Conservation (phyloP, 1,140 invertebrate species). For the Brachionus asplanchnoidis region DNA sequence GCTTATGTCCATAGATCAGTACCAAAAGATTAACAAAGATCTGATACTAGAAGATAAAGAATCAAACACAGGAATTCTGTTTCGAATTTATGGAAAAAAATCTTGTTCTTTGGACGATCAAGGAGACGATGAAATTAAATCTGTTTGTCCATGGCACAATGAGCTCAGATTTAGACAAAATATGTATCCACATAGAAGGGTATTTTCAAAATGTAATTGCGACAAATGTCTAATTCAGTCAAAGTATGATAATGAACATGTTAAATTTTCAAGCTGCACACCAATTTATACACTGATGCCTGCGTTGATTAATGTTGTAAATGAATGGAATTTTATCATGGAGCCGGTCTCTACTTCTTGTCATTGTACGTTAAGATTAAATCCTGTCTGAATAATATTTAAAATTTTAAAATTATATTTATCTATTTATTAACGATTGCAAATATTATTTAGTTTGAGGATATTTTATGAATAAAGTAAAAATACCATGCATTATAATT, state of each 20-base stretch:
- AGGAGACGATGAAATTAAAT: background rate
- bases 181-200: background rate
- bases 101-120: background rate
- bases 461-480: no score
- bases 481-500: no score
- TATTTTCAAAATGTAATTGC: background rate
- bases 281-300: background rate
- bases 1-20: background rate
- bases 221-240: background rate
- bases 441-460: no score
- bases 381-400: background rate
- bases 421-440: background rate
- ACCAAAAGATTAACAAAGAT: background rate
- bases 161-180: conserved; percentile 19
- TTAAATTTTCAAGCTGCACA: background rate
- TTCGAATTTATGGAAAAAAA: background rate
- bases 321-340: background rate
- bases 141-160: conserved; percentile 9
- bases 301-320: background rate
- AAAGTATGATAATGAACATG: background rate
- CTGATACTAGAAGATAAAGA: background rate
- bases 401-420: background rate
- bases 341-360: background rate
- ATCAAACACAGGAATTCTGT: background rate
- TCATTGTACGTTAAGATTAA: background rate